phyloP scores from a whole-genome alignment of 2,113 vertebrate genomes.

The Megaceryle maxima region DNA sequence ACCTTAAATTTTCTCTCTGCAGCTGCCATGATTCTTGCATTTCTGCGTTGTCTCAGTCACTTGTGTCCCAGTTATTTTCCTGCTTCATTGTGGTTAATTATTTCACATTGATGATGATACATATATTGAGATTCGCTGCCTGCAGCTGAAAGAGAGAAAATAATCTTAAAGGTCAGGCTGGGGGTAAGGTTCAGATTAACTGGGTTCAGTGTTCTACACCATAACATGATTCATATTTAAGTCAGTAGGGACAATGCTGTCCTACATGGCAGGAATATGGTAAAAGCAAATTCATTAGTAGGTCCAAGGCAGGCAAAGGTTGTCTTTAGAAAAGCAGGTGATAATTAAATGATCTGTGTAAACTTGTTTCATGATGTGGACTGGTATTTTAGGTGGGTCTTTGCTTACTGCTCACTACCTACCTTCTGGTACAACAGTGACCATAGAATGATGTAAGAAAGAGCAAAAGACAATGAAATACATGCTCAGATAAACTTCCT shows the following conservation, averaged over 20 bases:
- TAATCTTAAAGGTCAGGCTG: neutral
- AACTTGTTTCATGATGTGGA: rapidly evolving
- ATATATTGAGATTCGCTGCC: neutral
- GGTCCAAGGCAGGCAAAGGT: neutral
- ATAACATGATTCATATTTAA: rapidly evolving
- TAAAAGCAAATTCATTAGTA: neutral
- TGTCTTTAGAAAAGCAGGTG: neutral
- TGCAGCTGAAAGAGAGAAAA: neutral
- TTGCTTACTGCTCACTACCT: neutral
- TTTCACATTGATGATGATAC: neutral
- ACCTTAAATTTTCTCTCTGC: rapidly evolving
- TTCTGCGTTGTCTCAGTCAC: neutral
- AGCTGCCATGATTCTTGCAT: neutral
- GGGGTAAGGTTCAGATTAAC: neutral
- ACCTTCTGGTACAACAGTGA: neutral
- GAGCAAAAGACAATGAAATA: neutral
- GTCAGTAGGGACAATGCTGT: neutral
- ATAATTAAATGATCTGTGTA: neutral
- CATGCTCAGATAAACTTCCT: rapidly evolving
- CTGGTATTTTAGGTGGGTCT: neutral
- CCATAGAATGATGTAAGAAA: neutral
- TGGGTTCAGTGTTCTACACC: neutral
- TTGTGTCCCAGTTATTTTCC: neutral
- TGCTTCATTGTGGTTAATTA: rapidly evolving
- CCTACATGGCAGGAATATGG: neutral